Evolutionary conservation across 2,888 invertebrate species (phyloP).

Genomic region (Caenorhabditis becei): DNA sequence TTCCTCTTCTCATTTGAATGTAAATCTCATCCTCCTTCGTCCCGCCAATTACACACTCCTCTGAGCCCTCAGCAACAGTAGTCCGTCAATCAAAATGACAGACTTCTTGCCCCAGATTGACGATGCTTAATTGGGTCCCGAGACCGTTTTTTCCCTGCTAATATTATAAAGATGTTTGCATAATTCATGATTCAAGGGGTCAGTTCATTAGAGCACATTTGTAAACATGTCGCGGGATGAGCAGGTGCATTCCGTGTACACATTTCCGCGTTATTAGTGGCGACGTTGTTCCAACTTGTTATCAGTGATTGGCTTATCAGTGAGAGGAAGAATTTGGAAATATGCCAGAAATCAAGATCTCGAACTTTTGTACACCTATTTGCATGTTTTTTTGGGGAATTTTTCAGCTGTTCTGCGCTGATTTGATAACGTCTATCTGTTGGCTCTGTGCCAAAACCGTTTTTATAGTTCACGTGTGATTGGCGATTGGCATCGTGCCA

Average conservation of each 20-base stretch:
- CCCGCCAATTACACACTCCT: not conserved
- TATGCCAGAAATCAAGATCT: too few species aligned
- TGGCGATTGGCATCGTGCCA: too few species aligned
- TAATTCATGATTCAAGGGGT: slow-evolving; percentile 27
- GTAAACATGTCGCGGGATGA: slow-evolving; percentile 31
- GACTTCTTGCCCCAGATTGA: not conserved
- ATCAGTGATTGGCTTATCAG: too few species aligned
- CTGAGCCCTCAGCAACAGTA: not conserved
- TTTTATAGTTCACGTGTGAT: too few species aligned
- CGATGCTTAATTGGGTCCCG: not conserved
- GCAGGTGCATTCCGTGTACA: not conserved
- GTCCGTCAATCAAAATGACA: slow-evolving; percentile 47
- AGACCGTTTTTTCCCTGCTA: too few species aligned
- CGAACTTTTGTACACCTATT: too few species aligned
- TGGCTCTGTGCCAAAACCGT: too few species aligned
- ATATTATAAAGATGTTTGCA: slow-evolving; percentile 20
- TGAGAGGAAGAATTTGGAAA: too few species aligned
- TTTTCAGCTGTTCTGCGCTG: too few species aligned
- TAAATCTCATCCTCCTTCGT: not conserved
- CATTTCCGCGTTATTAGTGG: not conserved
- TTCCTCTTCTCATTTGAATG: slow-evolving; percentile 2
- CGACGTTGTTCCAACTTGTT: too few species aligned
- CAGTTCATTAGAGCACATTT: slow-evolving; percentile 32
- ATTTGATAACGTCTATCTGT: too few species aligned
- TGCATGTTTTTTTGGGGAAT: too few species aligned